Base-by-base conservation (phyloP, 92 coral and sea anemone species). In the Epizoanthus rinbou region DNA sequence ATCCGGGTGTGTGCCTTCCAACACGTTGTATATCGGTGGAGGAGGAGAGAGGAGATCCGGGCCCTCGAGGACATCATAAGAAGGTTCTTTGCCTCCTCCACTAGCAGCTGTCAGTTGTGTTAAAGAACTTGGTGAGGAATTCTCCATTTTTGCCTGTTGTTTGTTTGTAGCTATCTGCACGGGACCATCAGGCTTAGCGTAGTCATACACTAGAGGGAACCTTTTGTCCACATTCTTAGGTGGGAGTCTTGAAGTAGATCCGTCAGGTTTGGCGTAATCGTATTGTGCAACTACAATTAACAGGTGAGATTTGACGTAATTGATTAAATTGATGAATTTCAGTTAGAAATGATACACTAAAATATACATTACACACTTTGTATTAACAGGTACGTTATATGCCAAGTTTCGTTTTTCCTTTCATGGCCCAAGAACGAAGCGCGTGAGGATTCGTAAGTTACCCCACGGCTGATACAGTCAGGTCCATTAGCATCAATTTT, bases 201-300 rank as follows among this genome's bases (percentile, higher is more conserved):
- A 67, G 47, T 67, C 73, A 8, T 67, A 67, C 47, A 67, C 73
- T 11, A 67, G 73, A 13, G 73, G 73, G 47, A 8, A 67, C 50
- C 16, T 19, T 17, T 5, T 5, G 50, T 19, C 73, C n/a, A 9
- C n/a, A 3, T 33, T 41, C 3, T 67, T 35, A 67, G 47, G 19
- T 0, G 22, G 22, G n/a, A 33, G 15, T 14, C 73, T 33, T 14
- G 50, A 15, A 0, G 15, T 19, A 33, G 47, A 23, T 16, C 73
- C 50, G 73, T 67, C 73, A 5, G 47, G 47, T 33, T 67, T 33
- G 22, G 73, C 73, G 3, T 67, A 67, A 67, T 67, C 73, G 16
- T 67, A 67, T 6, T 50, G 54, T 50, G 2, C 14, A 50, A 50
- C 54, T 50, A 50, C 15, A 50, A 50, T 9, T 50, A 11, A 50